These are phyloP conservation scores for Ptychoptera albimana DNA, from an alignment of 2,888 invertebrate genomes.

Conservation along the genomic window DNA sequence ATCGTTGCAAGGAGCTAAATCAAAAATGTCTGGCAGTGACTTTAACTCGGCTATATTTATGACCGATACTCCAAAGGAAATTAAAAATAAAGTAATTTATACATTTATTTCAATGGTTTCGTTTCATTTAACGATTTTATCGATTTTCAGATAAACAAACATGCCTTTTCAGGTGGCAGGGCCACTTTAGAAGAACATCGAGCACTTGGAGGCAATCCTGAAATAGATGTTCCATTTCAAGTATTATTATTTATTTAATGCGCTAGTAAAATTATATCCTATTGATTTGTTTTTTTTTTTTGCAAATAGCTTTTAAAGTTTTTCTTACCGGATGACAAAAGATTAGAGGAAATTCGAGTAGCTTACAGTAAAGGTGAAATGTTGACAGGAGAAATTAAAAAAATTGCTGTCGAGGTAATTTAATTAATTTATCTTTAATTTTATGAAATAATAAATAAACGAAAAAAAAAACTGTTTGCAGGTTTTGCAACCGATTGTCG, in stretches of 20 bases:
- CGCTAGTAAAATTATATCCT: too few relatives aligned
- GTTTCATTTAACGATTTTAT: not conserved
- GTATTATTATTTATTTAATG: conserved; percentile 42
- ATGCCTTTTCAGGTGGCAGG: conserved; percentile 96
- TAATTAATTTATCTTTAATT: not conserved
- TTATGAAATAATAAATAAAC: not conserved
- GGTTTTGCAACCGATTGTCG: conserved; percentile 43
- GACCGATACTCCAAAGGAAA: conserved; percentile 88
- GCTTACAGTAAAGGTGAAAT: conserved; percentile 49
- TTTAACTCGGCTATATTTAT: conserved; percentile 84
- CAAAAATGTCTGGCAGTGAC: conserved; percentile 98
- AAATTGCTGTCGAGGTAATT: conserved; percentile 57
- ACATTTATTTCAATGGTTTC: too few relatives aligned
- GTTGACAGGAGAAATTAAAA: conserved; percentile 90
- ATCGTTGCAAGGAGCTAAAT: conserved; percentile 88
- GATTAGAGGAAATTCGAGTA: conserved; percentile 50
- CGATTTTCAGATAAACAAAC: conserved; percentile 61
- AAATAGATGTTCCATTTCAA: conserved; percentile 89
- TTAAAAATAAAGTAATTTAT: conserved; percentile 85
- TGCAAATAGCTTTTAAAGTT: conserved; percentile 36
- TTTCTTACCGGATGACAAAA: conserved; percentile 86
- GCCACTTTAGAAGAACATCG: conserved; percentile 87
- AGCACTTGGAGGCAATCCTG: conserved; percentile 82
- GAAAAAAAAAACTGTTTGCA: not conserved
- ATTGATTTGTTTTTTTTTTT: too few relatives aligned